Evolutionary conservation across 2,888 invertebrate genomes (phyloP), one percentile per base, ranked within the genome.

Genomic region (Coremacera marginata): DNA sequence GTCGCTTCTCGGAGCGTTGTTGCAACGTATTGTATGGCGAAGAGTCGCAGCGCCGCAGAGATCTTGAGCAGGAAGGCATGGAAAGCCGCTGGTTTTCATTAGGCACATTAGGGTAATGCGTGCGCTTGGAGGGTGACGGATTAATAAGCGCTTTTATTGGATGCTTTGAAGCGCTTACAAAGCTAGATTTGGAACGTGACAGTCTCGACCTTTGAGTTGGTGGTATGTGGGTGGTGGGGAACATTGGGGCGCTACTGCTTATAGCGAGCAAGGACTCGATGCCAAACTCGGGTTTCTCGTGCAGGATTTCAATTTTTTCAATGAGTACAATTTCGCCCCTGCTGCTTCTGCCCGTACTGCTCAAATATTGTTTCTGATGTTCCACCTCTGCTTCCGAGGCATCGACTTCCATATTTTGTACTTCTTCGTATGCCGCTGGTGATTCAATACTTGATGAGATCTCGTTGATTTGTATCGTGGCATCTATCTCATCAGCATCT

Each of bases 401-500:
- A 70, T 80, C 78, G 65, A 73, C 25, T 49, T 73, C 73, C 73
- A 55, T 71, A 63, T 19, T 57, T 77, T 0, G 84, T 89, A 60
- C 62, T 7, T 73, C 65, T 72, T 14, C 63, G 60, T 71, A 57
- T 1, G 70, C 44, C 37, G 74, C 71, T 19, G 68, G 71, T 9
- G 73, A 71, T 4, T 79, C 76, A 62, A 92, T 92, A 82, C 92
- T 92, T 0, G 93, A 93, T 1, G 93, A 93, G 22, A 93, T 92
- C 86, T 93, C 93, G 86, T 93, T 92, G 80, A 93, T 93, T 88
- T 93, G 93, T 62, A 93, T 93, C 51, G 90, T 86, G 78, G 87
- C 89, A 80, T 90, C 91, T 79, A 75, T 65, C 78, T 87, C 89
- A 80, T 90, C 91, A 79, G 73, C 65, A 9, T 25, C 27, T 37